phyloP scores from a whole-genome alignment of 2,113 vertebrate species.

The Lota lota region DNA sequence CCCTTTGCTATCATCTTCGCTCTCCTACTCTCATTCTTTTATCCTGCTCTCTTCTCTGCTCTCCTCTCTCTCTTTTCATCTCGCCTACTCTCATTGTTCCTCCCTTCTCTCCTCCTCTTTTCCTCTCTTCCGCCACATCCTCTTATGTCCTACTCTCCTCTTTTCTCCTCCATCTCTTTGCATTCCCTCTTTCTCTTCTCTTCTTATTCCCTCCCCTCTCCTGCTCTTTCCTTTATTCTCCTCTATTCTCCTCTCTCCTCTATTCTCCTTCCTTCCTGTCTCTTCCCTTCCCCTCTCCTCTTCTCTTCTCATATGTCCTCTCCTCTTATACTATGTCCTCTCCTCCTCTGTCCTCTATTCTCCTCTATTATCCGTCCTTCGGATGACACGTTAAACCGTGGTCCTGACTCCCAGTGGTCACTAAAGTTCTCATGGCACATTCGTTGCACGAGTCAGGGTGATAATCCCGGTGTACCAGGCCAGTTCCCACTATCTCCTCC shows the following conservation, averaged over 20 bases:
- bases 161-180: no score
- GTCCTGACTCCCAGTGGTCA: slow-evolving; percentile 12
- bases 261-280: background rate
- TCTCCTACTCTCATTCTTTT: background rate
- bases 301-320: background rate
- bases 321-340: slow-evolving; percentile 23
- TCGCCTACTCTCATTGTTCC: no score
- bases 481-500: no score
- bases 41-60: background rate
- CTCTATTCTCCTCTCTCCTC: slow-evolving; percentile 9
- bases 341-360: slow-evolving; percentile 33
- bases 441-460: no score
- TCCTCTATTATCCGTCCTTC: no score
- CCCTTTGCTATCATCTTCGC: background rate
- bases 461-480: no score
- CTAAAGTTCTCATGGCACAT: no score
- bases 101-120: no score
- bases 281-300: slow-evolving; percentile 2
- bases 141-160: no score
- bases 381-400: no score
- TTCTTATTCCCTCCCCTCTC: background rate
- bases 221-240: slow-evolving; percentile 37
- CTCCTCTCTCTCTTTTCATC: background rate
- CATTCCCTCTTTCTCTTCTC: no score
- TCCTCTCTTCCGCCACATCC: no score